Conservation (phyloP, 2,113 vertebrate genomes). For the Vulpes ferrilata region DNA sequence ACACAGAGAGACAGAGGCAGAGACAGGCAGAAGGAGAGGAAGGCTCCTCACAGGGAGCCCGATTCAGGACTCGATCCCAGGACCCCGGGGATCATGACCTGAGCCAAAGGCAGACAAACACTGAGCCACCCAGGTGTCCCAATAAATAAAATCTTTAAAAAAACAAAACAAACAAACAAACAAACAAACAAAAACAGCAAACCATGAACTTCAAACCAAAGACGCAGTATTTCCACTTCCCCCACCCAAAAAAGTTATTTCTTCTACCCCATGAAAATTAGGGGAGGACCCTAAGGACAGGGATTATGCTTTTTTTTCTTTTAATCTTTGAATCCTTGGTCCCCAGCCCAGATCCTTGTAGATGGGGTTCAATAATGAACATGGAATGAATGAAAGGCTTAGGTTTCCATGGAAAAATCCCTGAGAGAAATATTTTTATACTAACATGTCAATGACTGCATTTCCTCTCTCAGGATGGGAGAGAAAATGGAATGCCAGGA, state of each 20-base stretch:
- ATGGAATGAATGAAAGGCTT: conserved; percentile 12
- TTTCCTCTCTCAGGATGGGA: not conserved
- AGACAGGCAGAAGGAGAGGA: no score
- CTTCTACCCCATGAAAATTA: not conserved
- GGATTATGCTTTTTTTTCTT: not conserved
- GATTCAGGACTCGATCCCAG: no score
- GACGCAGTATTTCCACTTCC: not conserved
- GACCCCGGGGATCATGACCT: no score
- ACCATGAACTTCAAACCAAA: not conserved
- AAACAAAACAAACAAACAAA: no score
- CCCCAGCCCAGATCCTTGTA: not conserved
- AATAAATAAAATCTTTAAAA: no score
- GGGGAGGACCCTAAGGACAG: not conserved
- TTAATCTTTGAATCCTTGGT: not conserved
- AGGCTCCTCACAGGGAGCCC: no score
- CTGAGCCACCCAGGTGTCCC: no score
- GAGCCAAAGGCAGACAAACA: no score
- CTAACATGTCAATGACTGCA: conserved; percentile 46
- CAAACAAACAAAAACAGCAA: not conserved
- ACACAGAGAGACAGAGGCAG: no score
- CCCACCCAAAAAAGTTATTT: not conserved
- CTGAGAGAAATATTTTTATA: conserved; percentile 25
- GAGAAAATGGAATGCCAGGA: not conserved
- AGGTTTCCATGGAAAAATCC: not conserved
- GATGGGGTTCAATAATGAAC: not conserved